These are phyloP conservation scores for Plutomurus gul DNA, from an alignment of 1,140 invertebrate genomes.

Conservation along the genomic window DNA sequence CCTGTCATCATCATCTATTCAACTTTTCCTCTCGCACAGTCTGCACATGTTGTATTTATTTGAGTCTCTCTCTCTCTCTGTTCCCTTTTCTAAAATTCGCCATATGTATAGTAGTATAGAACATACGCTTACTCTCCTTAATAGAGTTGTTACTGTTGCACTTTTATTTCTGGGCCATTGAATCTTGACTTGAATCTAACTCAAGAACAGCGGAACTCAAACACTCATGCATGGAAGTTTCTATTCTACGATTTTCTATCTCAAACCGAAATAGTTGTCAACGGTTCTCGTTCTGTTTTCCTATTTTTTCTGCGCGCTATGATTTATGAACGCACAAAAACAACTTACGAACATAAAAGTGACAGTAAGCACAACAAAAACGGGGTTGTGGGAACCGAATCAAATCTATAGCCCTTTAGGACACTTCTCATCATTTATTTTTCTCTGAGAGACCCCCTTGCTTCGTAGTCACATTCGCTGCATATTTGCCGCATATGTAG, in stretches of 20 bases:
- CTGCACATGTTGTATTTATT: not conserved
- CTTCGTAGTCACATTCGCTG: no score
- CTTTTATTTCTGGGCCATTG: conserved; percentile 18
- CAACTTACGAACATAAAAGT: conserved; percentile 17
- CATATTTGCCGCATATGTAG: no score
- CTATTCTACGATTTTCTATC: not conserved
- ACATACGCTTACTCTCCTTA: not conserved
- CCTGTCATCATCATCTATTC: conserved; percentile 17
- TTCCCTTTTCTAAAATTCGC: not conserved
- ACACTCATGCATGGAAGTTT: not conserved
- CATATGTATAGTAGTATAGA: no score
- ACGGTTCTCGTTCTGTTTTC: not conserved
- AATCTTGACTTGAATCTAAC: conserved; percentile 12
- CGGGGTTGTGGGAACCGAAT: not conserved
- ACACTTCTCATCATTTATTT: conserved; percentile 3
- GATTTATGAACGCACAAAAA: conserved; percentile 1
- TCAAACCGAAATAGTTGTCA: conserved; percentile 15
- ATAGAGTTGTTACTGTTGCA: conserved; percentile 26
- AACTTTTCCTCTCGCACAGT: not conserved
- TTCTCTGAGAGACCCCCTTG: no score
- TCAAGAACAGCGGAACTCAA: conserved; percentile 13
- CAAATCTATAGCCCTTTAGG: not conserved
- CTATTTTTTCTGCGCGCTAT: not conserved
- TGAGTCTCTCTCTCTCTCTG: not conserved
- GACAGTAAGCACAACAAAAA: conserved; percentile 24